phyloP scores from a whole-genome alignment of 1,140 invertebrate genomes.

The Lordiphosa clarofinis region DNA sequence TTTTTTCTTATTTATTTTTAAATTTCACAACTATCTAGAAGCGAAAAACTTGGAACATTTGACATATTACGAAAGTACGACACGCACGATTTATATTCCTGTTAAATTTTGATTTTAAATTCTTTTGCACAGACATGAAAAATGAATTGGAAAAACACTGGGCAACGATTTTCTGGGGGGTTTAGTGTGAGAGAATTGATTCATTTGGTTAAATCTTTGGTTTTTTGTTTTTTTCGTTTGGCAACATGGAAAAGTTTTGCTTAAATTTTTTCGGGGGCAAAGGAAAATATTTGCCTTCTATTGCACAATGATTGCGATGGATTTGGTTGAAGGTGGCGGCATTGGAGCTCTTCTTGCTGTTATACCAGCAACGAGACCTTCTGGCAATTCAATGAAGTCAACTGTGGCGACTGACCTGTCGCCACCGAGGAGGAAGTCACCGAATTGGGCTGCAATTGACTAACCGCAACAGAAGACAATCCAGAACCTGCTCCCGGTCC shows the following conservation, averaged over 20 bases:
- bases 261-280: conserved; percentile 20
- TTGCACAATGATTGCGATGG: conserved; percentile 73
- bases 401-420: conserved; percentile 22
- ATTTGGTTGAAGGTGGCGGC: conserved; percentile 20
- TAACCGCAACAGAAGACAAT: background rate
- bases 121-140: conserved; percentile 14
- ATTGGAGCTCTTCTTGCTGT: conserved; percentile 33
- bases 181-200: conserved; percentile 17
- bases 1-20: conserved; percentile 21
- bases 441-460: conserved; percentile 9
- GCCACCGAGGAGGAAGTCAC: conserved; percentile 2
- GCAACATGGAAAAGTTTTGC: conserved; percentile 15
- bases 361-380: conserved; percentile 77
- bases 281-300: conserved; percentile 49
- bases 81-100: conserved; percentile 46
- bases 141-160: conserved; percentile 11
- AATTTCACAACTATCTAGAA: conserved; percentile 77
- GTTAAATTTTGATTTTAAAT: conserved; percentile 43
- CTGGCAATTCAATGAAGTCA: conserved; percentile 66
- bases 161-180: background rate
- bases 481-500: conserved; percentile 11
- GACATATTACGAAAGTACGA: conserved; percentile 60
- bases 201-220: conserved; percentile 31
- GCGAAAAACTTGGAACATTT: conserved; percentile 61
- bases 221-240: conserved; percentile 11